A percentile compares a stretch with the other conserved stretches of the same genome.
phyloP scores from a whole-genome alignment of 2,113 vertebrate genomes.

The Hirundichthys speculiger region DNA sequence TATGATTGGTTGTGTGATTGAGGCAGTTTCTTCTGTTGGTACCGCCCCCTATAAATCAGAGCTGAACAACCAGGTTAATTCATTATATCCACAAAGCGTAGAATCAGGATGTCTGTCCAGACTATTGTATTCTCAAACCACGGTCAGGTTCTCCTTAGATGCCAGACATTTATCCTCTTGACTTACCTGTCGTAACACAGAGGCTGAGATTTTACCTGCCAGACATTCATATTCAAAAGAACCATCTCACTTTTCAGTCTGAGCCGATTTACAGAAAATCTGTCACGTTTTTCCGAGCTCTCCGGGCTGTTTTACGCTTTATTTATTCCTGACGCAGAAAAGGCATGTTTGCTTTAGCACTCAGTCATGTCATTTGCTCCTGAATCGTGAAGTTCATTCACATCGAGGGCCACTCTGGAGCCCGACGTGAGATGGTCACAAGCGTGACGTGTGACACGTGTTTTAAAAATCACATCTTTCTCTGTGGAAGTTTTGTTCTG shows the following conservation, averaged over 20 bases:
- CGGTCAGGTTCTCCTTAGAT: background rate
- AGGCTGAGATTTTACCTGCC: conserved; percentile 41
- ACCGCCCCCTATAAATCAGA: no score
- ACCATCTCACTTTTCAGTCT: conserved; percentile 6
- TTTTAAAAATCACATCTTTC: conserved; percentile 15
- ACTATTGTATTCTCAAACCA: no score
- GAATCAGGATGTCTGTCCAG: no score
- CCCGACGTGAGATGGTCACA: conserved; percentile 10
- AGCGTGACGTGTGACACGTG: background rate
- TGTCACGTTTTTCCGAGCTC: no score
- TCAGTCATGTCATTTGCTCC: conserved; percentile 51
- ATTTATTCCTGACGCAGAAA: background rate
- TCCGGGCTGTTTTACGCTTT: no score
- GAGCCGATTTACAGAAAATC: no score
- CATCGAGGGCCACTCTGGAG: background rate
- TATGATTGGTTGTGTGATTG: no score
- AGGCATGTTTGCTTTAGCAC: conserved; percentile 42
- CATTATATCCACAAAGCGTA: no score
- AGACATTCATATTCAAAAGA: conserved; percentile 23
- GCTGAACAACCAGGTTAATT: no score
- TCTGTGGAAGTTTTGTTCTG: conserved; percentile 12
- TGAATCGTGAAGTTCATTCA: no score
- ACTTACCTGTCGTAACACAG: conserved; percentile 59
- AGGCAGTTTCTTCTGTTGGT: no score
- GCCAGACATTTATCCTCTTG: conserved; percentile 30